Evolutionary conservation across 2,113 vertebrate genomes (phyloP).

Genomic region (Oryctolagus cuniculus): DNA sequence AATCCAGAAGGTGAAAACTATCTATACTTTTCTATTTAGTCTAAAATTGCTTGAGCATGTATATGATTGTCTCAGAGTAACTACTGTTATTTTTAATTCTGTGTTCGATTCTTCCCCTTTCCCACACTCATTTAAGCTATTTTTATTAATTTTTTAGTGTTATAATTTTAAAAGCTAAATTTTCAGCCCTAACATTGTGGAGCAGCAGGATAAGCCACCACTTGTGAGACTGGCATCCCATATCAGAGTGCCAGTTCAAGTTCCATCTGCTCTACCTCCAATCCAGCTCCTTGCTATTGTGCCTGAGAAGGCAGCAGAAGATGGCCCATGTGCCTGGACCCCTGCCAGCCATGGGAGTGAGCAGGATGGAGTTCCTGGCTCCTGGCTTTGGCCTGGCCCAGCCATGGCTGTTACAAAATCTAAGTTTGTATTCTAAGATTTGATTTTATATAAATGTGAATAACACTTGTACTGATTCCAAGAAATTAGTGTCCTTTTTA

Average conservation of each 20-base stretch:
- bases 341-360: too few species aligned
- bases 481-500: constrained; percentile 17
- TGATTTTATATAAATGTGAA: constrained; percentile 25
- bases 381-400: too few species aligned
- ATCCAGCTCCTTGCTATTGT: too few species aligned
- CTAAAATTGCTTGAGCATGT: background rate
- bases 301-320: too few species aligned
- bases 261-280: too few species aligned
- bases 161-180: constrained; percentile 50
- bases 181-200: too few species aligned
- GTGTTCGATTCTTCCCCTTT: background rate
- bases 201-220: too few species aligned
- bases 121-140: background rate
- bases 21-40: background rate
- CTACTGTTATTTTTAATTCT: background rate
- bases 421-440: constrained; percentile 19
- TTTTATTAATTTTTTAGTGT: background rate
- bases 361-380: too few species aligned
- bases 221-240: too few species aligned
- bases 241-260: too few species aligned
- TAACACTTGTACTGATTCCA: background rate
- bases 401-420: too few species aligned
- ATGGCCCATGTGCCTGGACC: too few species aligned
- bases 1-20: background rate
- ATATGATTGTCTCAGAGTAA: background rate